Base-by-base conservation (phyloP, 2,888 invertebrate genomes). In the Luperina testacea region DNA sequence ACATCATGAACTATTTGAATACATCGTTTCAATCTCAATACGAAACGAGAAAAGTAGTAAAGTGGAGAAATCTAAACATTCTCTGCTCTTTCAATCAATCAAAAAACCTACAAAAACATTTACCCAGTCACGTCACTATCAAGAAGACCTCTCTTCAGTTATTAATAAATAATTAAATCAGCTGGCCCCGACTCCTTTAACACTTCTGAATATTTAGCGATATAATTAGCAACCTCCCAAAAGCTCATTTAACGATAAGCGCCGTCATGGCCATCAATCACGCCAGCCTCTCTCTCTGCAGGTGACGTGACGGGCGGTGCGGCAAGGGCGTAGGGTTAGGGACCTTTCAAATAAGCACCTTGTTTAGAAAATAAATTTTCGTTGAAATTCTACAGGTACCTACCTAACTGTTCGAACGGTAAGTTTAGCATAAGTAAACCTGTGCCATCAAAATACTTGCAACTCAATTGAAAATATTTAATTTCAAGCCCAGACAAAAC, bases 221-320 rank as follows among this genome's bases (percentile, higher is more conserved):
- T 8, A 24, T 77, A 73, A 80, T 86, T 81, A 71, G 57, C 78
- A 72, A 45, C n/a, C 42, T n/a, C 32, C 38, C 15, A 27, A 27
- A 13, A 45, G 65, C 80, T 80, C 69, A 84, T 88, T 81, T 82
- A 77, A 45, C 51, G 53, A 72, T 61, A 61, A 45, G 61, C 72
- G 11, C 27, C 64, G 87, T 83, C 87, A 83, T 20, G 75, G 11
- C 59, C 78, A 87, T 88, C 72, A 78, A 81, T 88, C 85, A 88
- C 38, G 24, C 17, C 20, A 9, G 24, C 38, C 38, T n/a, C n/a
- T 53, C 32, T 45, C 45, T 27, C 76, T 87, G 89, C 73, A 57
- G 77, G 73, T 76, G 88, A 75, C 73, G 51, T 8, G 63, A 17
- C 38, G 38, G 48, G 38, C 38, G 38, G 6, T 5, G 6, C 38